These are phyloP conservation scores for Cyphomyrus discorhynchus DNA, from an alignment of 2,113 vertebrate genomes.

Conservation along the genomic window DNA sequence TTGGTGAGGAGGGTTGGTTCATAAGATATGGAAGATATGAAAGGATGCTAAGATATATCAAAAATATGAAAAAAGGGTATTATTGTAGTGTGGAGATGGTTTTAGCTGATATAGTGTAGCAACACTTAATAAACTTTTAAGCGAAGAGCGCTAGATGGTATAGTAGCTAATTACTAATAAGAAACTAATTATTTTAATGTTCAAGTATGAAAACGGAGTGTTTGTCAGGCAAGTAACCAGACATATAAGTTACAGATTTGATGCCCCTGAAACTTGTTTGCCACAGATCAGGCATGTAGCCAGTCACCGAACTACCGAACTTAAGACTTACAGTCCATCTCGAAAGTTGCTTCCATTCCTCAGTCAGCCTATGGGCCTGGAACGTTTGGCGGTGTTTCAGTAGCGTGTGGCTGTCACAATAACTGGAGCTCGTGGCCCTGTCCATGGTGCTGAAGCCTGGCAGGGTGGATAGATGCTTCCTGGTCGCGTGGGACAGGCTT, in stretches of 20 bases:
- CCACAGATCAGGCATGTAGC: background rate
- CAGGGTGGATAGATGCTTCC: background rate
- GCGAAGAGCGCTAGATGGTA: background rate
- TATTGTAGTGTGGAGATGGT: background rate
- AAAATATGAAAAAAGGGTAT: background rate
- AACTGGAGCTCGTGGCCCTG: background rate
- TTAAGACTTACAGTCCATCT: background rate
- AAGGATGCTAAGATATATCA: background rate
- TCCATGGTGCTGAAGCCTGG: background rate
- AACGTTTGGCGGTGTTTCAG: background rate
- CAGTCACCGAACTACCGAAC: background rate
- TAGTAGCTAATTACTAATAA: background rate
- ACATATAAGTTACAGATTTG: background rate
- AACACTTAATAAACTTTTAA: background rate
- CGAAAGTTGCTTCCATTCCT: background rate
- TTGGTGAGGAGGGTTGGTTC: background rate
- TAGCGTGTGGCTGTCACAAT: background rate
- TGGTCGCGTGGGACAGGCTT: background rate
- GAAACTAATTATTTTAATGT: background rate
- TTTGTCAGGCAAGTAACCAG: background rate
- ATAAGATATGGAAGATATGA: background rate
- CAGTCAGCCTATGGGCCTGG: background rate
- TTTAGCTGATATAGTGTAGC: background rate
- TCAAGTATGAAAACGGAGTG: background rate
- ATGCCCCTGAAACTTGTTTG: background rate